Base-by-base conservation (phyloP, 2,113 vertebrate species). In the Dicerorhinus sumatrensis region DNA sequence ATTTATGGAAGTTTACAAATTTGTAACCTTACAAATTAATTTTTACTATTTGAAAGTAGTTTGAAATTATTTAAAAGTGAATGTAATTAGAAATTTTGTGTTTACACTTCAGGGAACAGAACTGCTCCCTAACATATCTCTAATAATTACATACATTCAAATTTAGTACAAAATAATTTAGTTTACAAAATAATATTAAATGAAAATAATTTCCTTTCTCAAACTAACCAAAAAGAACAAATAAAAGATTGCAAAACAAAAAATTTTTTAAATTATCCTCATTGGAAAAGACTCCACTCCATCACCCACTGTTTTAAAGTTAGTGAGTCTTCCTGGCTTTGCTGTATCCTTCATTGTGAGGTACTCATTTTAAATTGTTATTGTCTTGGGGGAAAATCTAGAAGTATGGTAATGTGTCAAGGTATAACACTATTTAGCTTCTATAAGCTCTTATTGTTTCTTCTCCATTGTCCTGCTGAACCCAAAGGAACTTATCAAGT, bases 381-480 rank as follows among this genome's bases (percentile, higher is more conserved):
- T 36, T 87, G 18, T 60, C 62, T 62, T 16, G 6, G 48, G 31
- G 21, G 18, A 63, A 92, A 96, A 56, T 77, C 51, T 54, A 56
- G 5, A 77, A 56, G 31, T 58, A 65, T 33, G 94, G 63, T 31
- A 86, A 6, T 48, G 29, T 73, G 9, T 88, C 56, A 85, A 62
- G 11, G 29, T 75, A 63, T 39, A 93, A 76, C 27, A 63, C 9
- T 62, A 33, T 36, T 51, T 80, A 46, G 85, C 1, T 46, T 75
- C 29, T 42, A 89, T 16, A 20, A 56, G 31, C 7, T 60, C 33
- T 77, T 25, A 58, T 0, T 92, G 73, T 83, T 94, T 89, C 58
- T 97, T 63, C 82, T 46, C 56, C 29, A 90, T n/a, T 96, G 42
- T 91, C 51, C 29, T 92, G 58, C 29, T 93, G 7, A 96, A 76